A percentile compares a stretch with the other conserved stretches of the same genome.
These are phyloP conservation scores for Pseudorasbora parva DNA, from an alignment of 2,113 vertebrate species.

Conservation along the genomic window DNA sequence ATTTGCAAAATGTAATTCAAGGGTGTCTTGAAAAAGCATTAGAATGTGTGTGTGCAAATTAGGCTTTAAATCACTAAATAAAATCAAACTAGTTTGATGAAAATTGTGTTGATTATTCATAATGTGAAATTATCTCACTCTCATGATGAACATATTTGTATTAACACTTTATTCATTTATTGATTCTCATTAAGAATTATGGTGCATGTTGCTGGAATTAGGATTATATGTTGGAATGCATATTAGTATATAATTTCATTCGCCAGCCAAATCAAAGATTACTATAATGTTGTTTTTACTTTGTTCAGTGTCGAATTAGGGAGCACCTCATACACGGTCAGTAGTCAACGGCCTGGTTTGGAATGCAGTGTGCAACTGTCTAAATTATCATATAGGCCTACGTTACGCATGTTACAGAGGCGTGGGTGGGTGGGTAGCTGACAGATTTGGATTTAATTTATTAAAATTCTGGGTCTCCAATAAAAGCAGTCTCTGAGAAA, in stretches of 20 bases:
- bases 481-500: too few species aligned
- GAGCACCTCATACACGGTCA: not conserved
- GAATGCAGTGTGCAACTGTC: not conserved
- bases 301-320: not conserved
- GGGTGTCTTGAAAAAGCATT: conserved; percentile 36
- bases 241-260: not conserved
- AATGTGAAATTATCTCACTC: not conserved
- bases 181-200: too few species aligned
- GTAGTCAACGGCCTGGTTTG: not conserved
- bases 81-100: conserved; percentile 42
- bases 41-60: conserved; percentile 42
- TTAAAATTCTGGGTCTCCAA: too few species aligned
- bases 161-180: too few species aligned
- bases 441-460: too few species aligned
- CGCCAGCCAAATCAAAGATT: not conserved
- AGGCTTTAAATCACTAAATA: conserved; percentile 41
- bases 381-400: not conserved
- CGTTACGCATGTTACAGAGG: too few species aligned
- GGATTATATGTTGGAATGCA: not conserved
- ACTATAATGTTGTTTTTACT: not conserved
- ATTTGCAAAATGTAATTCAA: conserved; percentile 52
- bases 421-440: too few species aligned
- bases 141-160: not conserved
- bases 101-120: conserved; percentile 21
- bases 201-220: too few species aligned